A percentile compares a stretch with the other conserved stretches of the same genome.
Conservation (phyloP, 1,140 invertebrate genomes). For the Bilobella aurantiaca region DNA sequence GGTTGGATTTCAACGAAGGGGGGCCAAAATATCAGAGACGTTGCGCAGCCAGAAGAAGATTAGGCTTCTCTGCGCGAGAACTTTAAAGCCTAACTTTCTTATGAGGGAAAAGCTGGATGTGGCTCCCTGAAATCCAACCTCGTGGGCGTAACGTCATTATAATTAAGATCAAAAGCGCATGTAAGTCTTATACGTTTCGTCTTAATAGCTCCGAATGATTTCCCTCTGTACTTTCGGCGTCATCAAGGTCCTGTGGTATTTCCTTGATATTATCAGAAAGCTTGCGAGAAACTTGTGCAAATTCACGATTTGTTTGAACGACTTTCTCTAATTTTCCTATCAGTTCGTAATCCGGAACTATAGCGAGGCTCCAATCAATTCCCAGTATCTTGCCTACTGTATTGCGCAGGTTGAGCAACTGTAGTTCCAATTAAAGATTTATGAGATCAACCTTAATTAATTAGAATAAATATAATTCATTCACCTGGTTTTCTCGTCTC, state of each 20-base stretch:
- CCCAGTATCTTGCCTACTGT: conserved; percentile 55
- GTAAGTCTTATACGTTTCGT: conserved; percentile 10
- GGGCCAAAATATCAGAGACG: too few relatives aligned
- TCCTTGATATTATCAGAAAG: conserved; percentile 33
- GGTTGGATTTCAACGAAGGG: too few relatives aligned
- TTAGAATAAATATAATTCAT: neutral
- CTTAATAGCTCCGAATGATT: neutral
- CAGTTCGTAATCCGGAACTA: conserved; percentile 63
- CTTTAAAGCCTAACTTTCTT: too few relatives aligned
- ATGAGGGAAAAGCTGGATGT: too few relatives aligned
- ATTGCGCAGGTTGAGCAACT: conserved; percentile 56
- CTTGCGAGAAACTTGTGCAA: conserved; percentile 55
- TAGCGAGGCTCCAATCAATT: conserved; percentile 45
- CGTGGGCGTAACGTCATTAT: neutral
- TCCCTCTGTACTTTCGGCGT: conserved; percentile 13
- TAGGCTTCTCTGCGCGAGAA: too few relatives aligned
- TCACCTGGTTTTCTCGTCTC: conserved; percentile 56
- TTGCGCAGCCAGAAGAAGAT: too few relatives aligned
- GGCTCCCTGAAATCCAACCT: too few relatives aligned
- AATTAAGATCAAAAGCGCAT: neutral
- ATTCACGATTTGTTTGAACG: conserved; percentile 63
- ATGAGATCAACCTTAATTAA: conserved; percentile 2
- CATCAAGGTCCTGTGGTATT: conserved; percentile 19
- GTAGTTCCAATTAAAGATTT: conserved; percentile 18
- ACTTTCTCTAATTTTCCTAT: conserved; percentile 62